Conservation (phyloP, 1,140 invertebrate genomes). For the Bombus haemorrhoidalis region DNA sequence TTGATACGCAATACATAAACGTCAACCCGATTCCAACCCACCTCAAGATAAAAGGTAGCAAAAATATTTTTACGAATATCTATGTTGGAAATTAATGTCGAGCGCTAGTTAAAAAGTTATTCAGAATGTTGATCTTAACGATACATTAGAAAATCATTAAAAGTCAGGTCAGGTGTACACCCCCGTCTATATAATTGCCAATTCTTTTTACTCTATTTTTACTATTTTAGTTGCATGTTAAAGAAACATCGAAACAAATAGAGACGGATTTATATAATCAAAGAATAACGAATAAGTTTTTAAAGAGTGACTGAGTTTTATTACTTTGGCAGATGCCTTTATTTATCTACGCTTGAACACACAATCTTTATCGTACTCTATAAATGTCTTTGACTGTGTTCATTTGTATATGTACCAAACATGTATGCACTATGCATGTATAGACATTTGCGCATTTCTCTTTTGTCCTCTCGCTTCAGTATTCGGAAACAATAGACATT, state of each 20-base stretch:
- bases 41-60: no score
- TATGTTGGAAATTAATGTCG: no score
- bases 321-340: neutral
- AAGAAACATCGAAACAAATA: neutral
- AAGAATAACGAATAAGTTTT: neutral
- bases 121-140: no score
- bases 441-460: constrained; percentile 49
- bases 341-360: neutral
- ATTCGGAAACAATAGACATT: constrained; percentile 80
- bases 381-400: neutral
- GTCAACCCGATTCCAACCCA: no score
- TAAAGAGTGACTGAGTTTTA: neutral
- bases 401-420: neutral
- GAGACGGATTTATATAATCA: neutral
- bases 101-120: no score
- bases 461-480: constrained; percentile 71
- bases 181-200: neutral
- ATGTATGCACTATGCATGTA: neutral
- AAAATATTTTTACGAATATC: no score
- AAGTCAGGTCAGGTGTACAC: no score
- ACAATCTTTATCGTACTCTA: neutral
- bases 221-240: neutral
- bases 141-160: no score
- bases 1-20: no score
- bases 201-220: neutral